phyloP scores from a whole-genome alignment of 2,888 invertebrate species.

The Habrosyne pyritoides region DNA sequence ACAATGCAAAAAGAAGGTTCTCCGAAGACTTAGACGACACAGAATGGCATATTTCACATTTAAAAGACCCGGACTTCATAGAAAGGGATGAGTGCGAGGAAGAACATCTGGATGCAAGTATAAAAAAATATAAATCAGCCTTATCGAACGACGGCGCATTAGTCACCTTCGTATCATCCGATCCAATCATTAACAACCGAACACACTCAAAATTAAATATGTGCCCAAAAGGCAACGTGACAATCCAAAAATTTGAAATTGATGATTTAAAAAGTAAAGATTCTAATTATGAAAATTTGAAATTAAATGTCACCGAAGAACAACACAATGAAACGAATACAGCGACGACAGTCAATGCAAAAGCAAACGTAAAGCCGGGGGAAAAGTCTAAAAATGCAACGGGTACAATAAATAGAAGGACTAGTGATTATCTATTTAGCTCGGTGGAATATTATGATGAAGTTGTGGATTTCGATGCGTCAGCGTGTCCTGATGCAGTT shows the following conservation, averaged over 20 bases:
- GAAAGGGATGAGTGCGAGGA: constrained; percentile 39
- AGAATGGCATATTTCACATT: constrained; percentile 58
- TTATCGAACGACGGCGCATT: constrained; percentile 50
- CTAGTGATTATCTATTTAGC: constrained; percentile 63
- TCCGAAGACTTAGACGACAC: constrained; percentile 42
- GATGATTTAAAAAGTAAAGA: not conserved
- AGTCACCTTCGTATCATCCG: constrained; percentile 54
- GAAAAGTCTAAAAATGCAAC: constrained; percentile 23
- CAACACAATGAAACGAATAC: constrained; percentile 10
- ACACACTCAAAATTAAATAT: not conserved
- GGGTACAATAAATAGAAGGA: constrained; percentile 34
- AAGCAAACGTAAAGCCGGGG: constrained; percentile 10
- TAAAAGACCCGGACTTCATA: constrained; percentile 41
- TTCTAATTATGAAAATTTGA: constrained; percentile 1
- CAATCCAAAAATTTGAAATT: not conserved
- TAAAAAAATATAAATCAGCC: constrained; percentile 44
- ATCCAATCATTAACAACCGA: constrained; percentile 18
- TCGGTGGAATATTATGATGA: constrained; percentile 71
- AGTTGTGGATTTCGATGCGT: constrained; percentile 37
- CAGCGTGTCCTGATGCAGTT: constrained; percentile 50
- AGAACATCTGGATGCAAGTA: constrained; percentile 49
- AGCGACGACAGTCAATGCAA: constrained; percentile 21
- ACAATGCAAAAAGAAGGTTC: constrained; percentile 39
- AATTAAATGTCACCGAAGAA: not conserved
- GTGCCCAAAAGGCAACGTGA: not conserved